Percentiles rank a stretch among this genome's conserved stretches.
phyloP scores from a whole-genome alignment of 2,113 vertebrate species.

The Heptranchias perlo region DNA sequence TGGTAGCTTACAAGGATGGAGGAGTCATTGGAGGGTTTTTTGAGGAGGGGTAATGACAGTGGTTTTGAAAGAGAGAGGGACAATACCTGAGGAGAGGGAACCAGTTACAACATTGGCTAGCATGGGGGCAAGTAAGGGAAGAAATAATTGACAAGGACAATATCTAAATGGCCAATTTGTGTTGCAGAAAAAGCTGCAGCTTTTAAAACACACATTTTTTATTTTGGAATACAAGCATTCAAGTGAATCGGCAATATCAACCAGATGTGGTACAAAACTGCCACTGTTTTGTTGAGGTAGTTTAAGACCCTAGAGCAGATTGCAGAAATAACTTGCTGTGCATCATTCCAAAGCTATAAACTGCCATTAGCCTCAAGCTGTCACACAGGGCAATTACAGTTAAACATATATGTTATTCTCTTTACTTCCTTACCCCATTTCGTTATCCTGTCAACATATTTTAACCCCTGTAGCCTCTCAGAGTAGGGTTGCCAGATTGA shows the following conservation, averaged over 20 bases:
- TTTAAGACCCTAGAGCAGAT: neutral
- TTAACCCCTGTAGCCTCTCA: neutral
- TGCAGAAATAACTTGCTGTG: neutral
- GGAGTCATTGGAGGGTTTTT: too few species aligned
- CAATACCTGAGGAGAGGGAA: too few species aligned
- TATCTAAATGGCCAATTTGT: neutral
- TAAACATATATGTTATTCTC: neutral
- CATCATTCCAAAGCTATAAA: neutral
- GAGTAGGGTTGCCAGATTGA: neutral
- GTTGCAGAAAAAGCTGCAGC: neutral
- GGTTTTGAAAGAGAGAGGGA: too few species aligned
- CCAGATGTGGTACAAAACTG: neutral
- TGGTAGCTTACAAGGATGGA: too few species aligned
- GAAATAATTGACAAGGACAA: neutral
- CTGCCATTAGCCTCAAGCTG: neutral
- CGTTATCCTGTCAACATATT: neutral
- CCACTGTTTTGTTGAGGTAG: neutral
- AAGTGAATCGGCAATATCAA: neutral
- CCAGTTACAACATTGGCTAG: too few species aligned
- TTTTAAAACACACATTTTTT: neutral
- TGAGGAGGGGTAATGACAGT: too few species aligned
- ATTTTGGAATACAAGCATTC: neutral
- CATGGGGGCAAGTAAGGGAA: too few species aligned
- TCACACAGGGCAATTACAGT: neutral
- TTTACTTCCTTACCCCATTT: neutral